Evolutionary conservation across 2,888 invertebrate genomes (phyloP), one percentile per base, ranked within the genome.

Genomic region (Nesidiocoris tenuis): DNA sequence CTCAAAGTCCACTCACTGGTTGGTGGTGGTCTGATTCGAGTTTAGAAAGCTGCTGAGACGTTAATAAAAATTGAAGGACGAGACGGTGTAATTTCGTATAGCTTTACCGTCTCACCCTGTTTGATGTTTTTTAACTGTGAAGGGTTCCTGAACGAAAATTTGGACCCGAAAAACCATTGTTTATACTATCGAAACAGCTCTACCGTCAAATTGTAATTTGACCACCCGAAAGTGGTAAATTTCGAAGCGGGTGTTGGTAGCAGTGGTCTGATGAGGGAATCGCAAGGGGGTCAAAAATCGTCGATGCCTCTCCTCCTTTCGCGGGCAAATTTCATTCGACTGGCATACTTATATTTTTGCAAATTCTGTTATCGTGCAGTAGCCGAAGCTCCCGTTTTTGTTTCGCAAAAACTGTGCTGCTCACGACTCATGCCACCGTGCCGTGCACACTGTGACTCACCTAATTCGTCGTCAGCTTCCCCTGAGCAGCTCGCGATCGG

Each of bases 391-490:
- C 39, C 12, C 39, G 39, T 39, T 39, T 39, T 39, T 12, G 39
- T 39, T 39, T 39, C 39, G 39, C 39, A 12, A 39, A n/a, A n/a
- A n/a, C n/a, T n/a, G n/a, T n/a, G n/a, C n/a, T 39, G 39, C 3
- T 39, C 39, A 39, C 12, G 39, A 39, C 12, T 12, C 3, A 39
- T 39, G 39, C 39, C 5, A 7, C 12, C 12, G 3, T 12, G 5
- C 39, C 39, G 12, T 12, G 39, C 39, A 39, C 39, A 39, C 39
- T 39, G 39, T 39, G 39, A 39, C 39, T 39, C 61, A 72, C 72
- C 72, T 72, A 72, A 25, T 72, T 72, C 39, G 39, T 39, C 39
- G 39, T 39, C 72, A 54, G 72, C 25, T 12, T 72, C 72, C 23
- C 25, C 61, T 39, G 72, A 17, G 17, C 18, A 19, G 39, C 61